phyloP scores from a whole-genome alignment of 2,888 invertebrate species.

The Elaeidobius kamerunicus region DNA sequence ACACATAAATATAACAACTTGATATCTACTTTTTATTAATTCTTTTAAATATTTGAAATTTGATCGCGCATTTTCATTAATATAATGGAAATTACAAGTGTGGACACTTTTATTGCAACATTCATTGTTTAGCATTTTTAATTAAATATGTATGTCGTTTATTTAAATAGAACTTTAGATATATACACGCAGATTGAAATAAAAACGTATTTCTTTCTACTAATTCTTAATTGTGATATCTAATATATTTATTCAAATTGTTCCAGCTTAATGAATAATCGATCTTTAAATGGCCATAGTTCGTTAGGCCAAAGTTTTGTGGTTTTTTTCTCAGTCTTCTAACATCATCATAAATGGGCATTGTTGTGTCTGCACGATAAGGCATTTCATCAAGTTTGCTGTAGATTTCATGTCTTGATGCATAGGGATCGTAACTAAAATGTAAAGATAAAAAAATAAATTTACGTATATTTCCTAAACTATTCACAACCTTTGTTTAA shows the following conservation, averaged over 20 bases:
- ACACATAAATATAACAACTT: no score
- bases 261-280: slow-evolving; percentile 83
- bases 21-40: no score
- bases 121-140: no score
- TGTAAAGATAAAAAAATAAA: no score
- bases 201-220: neutral
- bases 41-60: no score
- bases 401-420: slow-evolving; percentile 38
- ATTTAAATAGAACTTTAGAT: neutral
- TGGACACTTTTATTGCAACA: no score
- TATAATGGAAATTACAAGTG: no score
- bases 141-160: no score
- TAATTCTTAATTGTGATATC: slow-evolving; percentile 32
- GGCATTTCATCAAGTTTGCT: slow-evolving; percentile 39
- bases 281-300: slow-evolving; percentile 75
- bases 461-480: no score
- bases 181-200: neutral
- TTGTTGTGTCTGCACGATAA: slow-evolving; percentile 34
- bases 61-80: no score
- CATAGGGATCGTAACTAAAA: slow-evolving; percentile 37
- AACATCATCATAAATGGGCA: slow-evolving; percentile 49
- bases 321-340: slow-evolving; percentile 51
- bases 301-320: slow-evolving; percentile 68
- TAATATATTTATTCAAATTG: slow-evolving; percentile 71
- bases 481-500: no score